Percentiles rank a stretch among this genome's conserved stretches.
These are phyloP conservation scores for Drosophila affinis DNA, from an alignment of 2,888 invertebrate genomes.

Conservation along the genomic window DNA sequence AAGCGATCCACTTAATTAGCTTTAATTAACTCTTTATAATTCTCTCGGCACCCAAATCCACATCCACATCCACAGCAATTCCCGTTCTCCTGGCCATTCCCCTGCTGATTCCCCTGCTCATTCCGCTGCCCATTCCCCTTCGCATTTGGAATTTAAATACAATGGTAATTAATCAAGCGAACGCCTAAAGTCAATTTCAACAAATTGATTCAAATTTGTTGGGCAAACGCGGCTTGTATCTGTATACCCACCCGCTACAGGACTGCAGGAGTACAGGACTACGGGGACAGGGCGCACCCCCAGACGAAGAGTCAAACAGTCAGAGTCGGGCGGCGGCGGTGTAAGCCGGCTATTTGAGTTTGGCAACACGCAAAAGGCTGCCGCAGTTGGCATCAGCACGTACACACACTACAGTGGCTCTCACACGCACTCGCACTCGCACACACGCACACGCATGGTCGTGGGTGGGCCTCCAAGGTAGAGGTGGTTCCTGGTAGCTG, in stretches of 20 bases:
- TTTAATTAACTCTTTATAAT: conserved; percentile 43
- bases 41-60: not conserved
- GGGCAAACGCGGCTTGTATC: conserved; percentile 50
- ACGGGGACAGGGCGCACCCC: not conserved
- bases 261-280: no score
- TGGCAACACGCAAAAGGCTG: conserved; percentile 70
- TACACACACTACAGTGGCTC: conserved; percentile 28
- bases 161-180: conserved; percentile 73
- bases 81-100: not conserved
- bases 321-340: conserved; percentile 25
- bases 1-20: conserved; percentile 34
- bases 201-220: conserved; percentile 79
- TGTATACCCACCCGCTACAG: not conserved
- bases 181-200: conserved; percentile 77
- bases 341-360: conserved; percentile 58
- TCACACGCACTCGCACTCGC: conserved; percentile 13
- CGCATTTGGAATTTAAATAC: conserved; percentile 45
- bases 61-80: not conserved
- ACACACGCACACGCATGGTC: conserved; percentile 13
- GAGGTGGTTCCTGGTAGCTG: not conserved
- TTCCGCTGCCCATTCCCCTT: not conserved
- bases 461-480: not conserved
- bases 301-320: conserved; percentile 31
- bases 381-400: conserved; percentile 61
- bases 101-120: no score